These are phyloP conservation scores for Tichodroma muraria DNA, from an alignment of 2,113 vertebrate species.

Conservation along the genomic window DNA sequence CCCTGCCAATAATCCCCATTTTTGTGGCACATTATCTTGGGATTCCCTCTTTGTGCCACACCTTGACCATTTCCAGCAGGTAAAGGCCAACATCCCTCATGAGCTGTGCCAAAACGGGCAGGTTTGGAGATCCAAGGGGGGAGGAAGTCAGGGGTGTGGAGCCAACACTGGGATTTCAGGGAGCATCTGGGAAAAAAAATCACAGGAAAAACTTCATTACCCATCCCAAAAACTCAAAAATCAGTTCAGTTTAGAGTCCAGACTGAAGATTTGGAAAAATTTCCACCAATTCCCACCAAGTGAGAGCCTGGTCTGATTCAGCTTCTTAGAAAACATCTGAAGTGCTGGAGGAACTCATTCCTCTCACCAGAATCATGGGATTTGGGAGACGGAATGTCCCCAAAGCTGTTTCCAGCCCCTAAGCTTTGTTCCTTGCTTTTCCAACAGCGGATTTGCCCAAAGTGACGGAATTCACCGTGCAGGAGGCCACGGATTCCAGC, in stretches of 20 bases:
- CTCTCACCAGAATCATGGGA: background rate
- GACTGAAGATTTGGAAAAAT: background rate
- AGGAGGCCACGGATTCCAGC: slow-evolving; percentile 69
- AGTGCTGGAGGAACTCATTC: background rate
- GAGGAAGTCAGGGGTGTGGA: background rate
- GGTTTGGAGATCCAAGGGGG: background rate
- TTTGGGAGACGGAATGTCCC: background rate
- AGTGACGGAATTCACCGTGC: slow-evolving; percentile 67
- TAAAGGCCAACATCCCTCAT: background rate
- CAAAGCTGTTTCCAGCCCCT: background rate
- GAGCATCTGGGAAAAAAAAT: background rate
- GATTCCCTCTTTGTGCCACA: background rate
- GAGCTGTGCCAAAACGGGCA: fast-evolving
- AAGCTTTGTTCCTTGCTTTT: background rate
- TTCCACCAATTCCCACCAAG: background rate
- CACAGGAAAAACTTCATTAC: background rate
- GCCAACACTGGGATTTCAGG: background rate
- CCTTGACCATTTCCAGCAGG: background rate
- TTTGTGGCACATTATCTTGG: background rate
- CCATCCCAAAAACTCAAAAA: background rate
- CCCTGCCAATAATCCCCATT: background rate
- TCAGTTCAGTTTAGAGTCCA: background rate
- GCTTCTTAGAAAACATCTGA: background rate
- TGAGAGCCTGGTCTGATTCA: background rate
- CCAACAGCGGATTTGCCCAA: slow-evolving; percentile 77